A percentile compares a stretch with the other conserved stretches of the same genome.
Evolutionary conservation across 35 echinoderm and acorn worm species (phyloP).

Genomic region (Lytechinus variegatus): DNA sequence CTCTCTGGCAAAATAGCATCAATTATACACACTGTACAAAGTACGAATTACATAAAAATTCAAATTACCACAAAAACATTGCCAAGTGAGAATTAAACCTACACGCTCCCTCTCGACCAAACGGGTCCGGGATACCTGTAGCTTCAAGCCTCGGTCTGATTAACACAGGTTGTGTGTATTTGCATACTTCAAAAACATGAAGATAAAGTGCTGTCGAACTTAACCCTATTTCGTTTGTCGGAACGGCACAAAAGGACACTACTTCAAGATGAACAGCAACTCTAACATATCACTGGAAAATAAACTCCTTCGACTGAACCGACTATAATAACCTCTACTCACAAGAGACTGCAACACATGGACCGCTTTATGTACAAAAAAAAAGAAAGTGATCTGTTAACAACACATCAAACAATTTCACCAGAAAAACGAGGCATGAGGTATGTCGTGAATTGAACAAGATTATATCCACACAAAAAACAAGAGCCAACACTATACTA

Average conservation of each 20-base stretch:
- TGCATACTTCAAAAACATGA: slow-evolving; percentile 31
- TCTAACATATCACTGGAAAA: not conserved
- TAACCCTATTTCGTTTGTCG: not conserved
- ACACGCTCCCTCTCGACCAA: slow-evolving; percentile 4
- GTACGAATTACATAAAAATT: slow-evolving; percentile 70
- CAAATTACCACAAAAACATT: slow-evolving; percentile 25
- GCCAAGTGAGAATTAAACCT: not conserved
- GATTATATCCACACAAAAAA: slow-evolving; percentile 41
- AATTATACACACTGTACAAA: slow-evolving; percentile 76
- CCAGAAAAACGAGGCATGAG: slow-evolving; percentile 45
- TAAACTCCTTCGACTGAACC: not conserved
- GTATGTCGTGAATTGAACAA: slow-evolving; percentile 54
- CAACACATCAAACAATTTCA: slow-evolving; percentile 35
- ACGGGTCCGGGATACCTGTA: not conserved
- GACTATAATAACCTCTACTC: not conserved
- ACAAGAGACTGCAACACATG: slow-evolving; percentile 2
- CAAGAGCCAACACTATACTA: slow-evolving; percentile 18
- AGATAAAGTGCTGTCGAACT: slow-evolving; percentile 52
- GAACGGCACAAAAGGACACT: not conserved
- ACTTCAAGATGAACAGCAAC: slow-evolving; percentile 28
- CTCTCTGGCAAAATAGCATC: slow-evolving; percentile 63
- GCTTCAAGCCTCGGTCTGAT: not conserved
- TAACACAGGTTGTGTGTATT: slow-evolving; percentile 53
- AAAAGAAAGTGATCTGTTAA: slow-evolving; percentile 25
- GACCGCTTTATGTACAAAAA: slow-evolving; percentile 45